Conservation (phyloP, 2,797 vertebrate species). For the Hemitrygon akajei region DNA sequence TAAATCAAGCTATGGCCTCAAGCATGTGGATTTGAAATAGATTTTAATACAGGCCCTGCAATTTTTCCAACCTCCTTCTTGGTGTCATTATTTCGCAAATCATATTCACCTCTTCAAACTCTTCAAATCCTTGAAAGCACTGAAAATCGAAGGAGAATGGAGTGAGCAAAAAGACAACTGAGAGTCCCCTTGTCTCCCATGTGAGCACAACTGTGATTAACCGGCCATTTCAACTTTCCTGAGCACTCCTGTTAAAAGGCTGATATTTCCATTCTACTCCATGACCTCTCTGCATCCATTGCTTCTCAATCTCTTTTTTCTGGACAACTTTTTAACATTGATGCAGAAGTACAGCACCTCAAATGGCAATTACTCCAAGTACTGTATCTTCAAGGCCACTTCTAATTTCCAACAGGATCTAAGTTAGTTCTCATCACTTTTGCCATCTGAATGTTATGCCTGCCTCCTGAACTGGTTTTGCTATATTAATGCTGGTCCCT, state of each 20-base stretch:
- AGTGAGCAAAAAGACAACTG: neutral
- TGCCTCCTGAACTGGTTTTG: neutral
- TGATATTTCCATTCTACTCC: neutral
- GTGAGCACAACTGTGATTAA: neutral
- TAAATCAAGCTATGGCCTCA: neutral
- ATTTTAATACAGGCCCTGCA: neutral
- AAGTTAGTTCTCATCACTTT: neutral
- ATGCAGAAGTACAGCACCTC: too few species aligned
- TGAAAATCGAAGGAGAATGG: too few species aligned
- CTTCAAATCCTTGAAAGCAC: neutral
- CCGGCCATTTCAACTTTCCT: too few species aligned
- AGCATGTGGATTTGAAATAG: neutral
- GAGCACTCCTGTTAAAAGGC: neutral
- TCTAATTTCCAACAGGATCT: neutral
- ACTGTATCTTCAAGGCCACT: neutral
- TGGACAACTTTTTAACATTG: neutral
- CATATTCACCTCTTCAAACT: neutral
- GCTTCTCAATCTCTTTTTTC: neutral
- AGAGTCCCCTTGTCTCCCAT: neutral
- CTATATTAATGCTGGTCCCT: neutral
- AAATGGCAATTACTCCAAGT: neutral
- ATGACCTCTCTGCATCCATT: neutral
- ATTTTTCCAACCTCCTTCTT: neutral
- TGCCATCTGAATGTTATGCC: neutral
- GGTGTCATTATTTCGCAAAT: neutral